Evolutionary conservation across 2,888 invertebrate genomes (phyloP).

Genomic region (Andrena minutula): DNA sequence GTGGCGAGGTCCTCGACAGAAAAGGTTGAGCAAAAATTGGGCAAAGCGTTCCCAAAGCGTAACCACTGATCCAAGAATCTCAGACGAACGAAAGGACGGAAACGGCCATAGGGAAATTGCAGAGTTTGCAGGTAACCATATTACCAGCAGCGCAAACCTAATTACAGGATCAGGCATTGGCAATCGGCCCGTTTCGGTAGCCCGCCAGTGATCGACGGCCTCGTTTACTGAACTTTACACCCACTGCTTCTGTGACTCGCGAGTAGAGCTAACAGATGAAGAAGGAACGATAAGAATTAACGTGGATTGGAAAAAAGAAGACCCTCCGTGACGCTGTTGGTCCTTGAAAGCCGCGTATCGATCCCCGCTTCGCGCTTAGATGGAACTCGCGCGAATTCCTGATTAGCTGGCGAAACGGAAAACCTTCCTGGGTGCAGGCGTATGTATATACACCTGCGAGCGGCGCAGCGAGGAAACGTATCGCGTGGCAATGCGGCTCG

Average conservation of each 20-base stretch:
- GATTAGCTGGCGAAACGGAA: conserved; percentile 37
- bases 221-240: conserved; percentile 17
- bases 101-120: conserved; percentile 77
- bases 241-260: conserved; percentile 48
- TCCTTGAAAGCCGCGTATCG: background rate
- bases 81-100: conserved; percentile 9
- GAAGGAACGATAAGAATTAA: background rate
- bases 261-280: conserved; percentile 22
- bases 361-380: background rate
- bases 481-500: conserved; percentile 20
- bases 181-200: conserved; percentile 75
- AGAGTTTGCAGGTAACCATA: conserved; percentile 79
- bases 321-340: too few relatives aligned
- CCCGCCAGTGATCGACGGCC: conserved; percentile 35
- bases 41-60: too few relatives aligned
- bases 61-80: conserved; percentile 9
- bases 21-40: too few relatives aligned
- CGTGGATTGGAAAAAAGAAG: too few relatives aligned
- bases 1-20: too few relatives aligned
- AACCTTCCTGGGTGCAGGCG: conserved; percentile 26
- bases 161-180: conserved; percentile 81
- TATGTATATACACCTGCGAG: conserved; percentile 27
- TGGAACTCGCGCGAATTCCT: conserved; percentile 3
- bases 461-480: conserved; percentile 25
- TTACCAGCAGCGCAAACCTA: conserved; percentile 80